Evolutionary conservation across 1,140 invertebrate genomes (phyloP).

Genomic region (Callitettix versicolor): DNA sequence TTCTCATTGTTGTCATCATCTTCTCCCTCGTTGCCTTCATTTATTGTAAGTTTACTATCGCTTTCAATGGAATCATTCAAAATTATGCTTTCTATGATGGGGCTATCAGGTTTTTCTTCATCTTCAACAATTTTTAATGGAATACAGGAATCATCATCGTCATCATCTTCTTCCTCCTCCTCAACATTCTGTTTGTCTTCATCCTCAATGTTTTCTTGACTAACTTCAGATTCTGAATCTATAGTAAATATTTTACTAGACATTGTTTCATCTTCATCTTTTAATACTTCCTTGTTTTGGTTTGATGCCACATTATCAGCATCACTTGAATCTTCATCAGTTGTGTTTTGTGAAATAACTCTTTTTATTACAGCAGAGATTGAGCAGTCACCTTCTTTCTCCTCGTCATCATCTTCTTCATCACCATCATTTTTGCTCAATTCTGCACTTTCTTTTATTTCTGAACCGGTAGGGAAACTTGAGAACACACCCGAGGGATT

Average conservation of each 20-base stretch:
- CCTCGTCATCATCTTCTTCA: slow-evolving; percentile 25
- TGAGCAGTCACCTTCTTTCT: not conserved
- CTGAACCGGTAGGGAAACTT: slow-evolving; percentile 21
- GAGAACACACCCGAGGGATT: not conserved
- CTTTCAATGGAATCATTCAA: slow-evolving; percentile 31
- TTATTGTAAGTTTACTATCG: not conserved
- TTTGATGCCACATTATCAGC: no score
- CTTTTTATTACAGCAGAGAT: no score
- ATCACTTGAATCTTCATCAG: no score
- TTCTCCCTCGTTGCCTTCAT: not conserved
- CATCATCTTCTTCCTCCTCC: slow-evolving; percentile 34
- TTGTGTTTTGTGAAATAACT: no score
- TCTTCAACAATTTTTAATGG: no score
- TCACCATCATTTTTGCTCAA: slow-evolving; percentile 13
- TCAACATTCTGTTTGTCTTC: slow-evolving; percentile 12
- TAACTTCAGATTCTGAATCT: no score
- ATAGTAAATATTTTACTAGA: no score
- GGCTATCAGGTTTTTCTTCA: no score
- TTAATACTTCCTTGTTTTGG: slow-evolving; percentile 13
- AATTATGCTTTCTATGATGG: slow-evolving; percentile 8
- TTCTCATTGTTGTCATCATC: not conserved
- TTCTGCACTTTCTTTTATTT: not conserved
- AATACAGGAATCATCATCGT: slow-evolving; percentile 25
- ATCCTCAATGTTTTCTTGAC: no score
- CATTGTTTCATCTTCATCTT: slow-evolving; percentile 10